Percentiles rank a stretch among this genome's conserved stretches.
These are phyloP conservation scores for Rhagoletis zephyria DNA, from an alignment of 1,140 invertebrate genomes.

Conservation along the genomic window DNA sequence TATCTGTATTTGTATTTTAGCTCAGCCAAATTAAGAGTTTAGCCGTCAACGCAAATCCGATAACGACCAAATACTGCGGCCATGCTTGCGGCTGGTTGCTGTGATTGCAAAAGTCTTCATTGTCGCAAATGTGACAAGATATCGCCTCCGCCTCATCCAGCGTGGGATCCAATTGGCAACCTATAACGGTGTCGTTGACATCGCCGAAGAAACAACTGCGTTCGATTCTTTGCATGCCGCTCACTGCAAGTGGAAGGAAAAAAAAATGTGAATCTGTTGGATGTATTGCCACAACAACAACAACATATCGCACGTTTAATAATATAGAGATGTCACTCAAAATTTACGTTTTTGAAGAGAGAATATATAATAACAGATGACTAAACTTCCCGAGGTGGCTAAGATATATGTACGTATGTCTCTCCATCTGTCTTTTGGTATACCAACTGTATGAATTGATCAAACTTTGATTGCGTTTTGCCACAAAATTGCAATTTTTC, in stretches of 20 bases:
- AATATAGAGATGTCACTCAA: no score
- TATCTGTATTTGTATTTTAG: not conserved
- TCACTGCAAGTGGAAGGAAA: conserved; percentile 20
- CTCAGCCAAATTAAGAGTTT: conserved; percentile 42
- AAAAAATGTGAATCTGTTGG: not conserved
- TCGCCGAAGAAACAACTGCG: conserved; percentile 69
- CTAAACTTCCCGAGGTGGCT: no score
- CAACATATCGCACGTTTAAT: no score
- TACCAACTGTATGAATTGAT: no score
- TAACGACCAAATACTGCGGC: not conserved
- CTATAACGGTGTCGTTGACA: conserved; percentile 64
- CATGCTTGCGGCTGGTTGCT: conserved; percentile 44
- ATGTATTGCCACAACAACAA: conserved; percentile 10
- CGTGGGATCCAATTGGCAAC: conserved; percentile 67
- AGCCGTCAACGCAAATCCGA: conserved; percentile 6
- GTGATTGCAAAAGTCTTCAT: conserved; percentile 66
- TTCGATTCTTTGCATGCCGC: conserved; percentile 52
- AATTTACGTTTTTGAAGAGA: no score
- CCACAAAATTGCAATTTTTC: no score
- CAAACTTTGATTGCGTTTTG: no score
- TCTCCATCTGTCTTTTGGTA: no score
- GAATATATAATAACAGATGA: no score
- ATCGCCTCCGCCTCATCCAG: conserved; percentile 62
- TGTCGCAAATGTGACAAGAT: conserved; percentile 67
- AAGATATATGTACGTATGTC: no score